Conservation (phyloP, 2,888 invertebrate genomes). For the Oscheius onirici region DNA sequence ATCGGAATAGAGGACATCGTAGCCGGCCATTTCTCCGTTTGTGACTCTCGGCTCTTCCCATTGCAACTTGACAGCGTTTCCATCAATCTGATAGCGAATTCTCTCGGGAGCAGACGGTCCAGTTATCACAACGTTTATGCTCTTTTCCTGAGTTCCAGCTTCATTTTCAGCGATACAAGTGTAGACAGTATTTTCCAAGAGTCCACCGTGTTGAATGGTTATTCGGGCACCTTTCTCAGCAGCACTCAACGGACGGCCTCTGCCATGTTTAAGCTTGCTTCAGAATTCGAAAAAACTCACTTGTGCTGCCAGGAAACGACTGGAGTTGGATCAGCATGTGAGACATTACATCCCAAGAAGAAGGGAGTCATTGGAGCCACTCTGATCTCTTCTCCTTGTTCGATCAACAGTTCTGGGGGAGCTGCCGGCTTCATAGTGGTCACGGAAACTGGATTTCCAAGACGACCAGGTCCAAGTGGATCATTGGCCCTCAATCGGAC, state of each 20-base stretch:
- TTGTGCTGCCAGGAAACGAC: constrained; percentile 63
- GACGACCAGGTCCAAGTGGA: constrained; percentile 66
- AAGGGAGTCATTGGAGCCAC: constrained; percentile 66
- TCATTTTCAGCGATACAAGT: constrained; percentile 70
- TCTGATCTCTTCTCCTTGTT: constrained; percentile 65
- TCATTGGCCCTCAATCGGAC: constrained; percentile 69
- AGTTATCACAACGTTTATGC: constrained; percentile 63
- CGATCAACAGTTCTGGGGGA: constrained; percentile 64
- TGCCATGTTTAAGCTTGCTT: constrained; percentile 32
- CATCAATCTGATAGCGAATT: constrained; percentile 68
- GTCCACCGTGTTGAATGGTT: constrained; percentile 62
- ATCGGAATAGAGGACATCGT: constrained; percentile 68
- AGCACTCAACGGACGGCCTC: constrained; percentile 61
- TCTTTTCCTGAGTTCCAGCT: constrained; percentile 64
- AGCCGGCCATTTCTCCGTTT: constrained; percentile 68
- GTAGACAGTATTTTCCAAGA: constrained; percentile 64
- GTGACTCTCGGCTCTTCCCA: constrained; percentile 68
- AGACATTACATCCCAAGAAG: constrained; percentile 66
- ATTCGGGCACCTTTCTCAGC: constrained; percentile 58
- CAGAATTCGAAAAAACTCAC: constrained; percentile 35
- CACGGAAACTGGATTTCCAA: constrained; percentile 56
- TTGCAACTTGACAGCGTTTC: constrained; percentile 64
- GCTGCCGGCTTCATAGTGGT: constrained; percentile 66
- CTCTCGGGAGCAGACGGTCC: constrained; percentile 67
- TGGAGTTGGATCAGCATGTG: constrained; percentile 67